Evolutionary conservation across 2,113 vertebrate species (phyloP), one percentile per base, ranked within the genome.

Genomic region (Callipepla californica): DNA sequence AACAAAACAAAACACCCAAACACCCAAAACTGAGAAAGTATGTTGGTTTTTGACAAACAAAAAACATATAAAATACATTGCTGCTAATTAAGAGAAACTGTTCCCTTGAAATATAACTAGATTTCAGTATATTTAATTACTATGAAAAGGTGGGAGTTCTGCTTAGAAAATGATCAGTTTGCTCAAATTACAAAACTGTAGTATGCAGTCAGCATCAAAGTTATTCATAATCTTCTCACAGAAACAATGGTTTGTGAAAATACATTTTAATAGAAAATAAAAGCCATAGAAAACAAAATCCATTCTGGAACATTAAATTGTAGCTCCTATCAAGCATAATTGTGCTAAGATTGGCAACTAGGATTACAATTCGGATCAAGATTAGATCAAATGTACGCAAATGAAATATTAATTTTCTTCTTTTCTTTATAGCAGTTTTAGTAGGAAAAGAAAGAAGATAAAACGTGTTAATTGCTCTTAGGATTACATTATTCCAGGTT

Each of bases 401-500:
- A 51, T 48, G 7, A 74, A 82, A 32, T 44, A 51, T 25, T 57
- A 6, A 22, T 55, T 67, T 91, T 63, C 34, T 50, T 3, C 53
- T 80, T 69, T 82, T 79, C 30, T 76, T 40, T 73, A 18, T 36
- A 81, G 48, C 47, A 40, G 32, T 55, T 91, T 85, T 63, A 67
- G 51, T 18, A 85, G 55, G 6, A 81, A 62, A 65, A 53, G 32
- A 69, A 55, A 38, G 47, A 68, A 21, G 12, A 28, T 38, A 63
- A 90, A 79, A 32, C 15, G 12, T 36, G 45, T 87, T 67, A 93
- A 91, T 96, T 95, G 87, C 84, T 93, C 95, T 87, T 62, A 87
- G 85, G 92, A 95, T 82, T 95, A 82, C 0, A 0, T 47, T 85
- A 0, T 79, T 94, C 69, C 74, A 44, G 58, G 59, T 89, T 79